Evolutionary conservation across 2,113 vertebrate species (phyloP), one percentile per base, ranked within the genome.

Genomic region (Menidia beryllina): DNA sequence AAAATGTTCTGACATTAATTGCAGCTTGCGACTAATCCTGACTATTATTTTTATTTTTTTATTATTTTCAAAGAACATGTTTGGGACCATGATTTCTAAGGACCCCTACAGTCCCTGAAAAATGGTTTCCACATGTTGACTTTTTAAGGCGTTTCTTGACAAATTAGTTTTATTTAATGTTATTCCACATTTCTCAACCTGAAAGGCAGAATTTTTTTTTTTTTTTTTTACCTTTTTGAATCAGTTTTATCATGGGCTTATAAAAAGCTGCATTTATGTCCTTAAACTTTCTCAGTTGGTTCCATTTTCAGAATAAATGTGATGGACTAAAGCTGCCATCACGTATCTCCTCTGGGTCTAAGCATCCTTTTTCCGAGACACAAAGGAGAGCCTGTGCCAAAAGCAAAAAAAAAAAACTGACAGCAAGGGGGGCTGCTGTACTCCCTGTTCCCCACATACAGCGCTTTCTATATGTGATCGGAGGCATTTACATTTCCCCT

Each of bases 401-500:
- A 36, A 47, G 41, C n/a, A 65, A 14, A 9, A 50, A 62, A 45
- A 52, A 52, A 36, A 66, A 63, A 23, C 59, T 69, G 53, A 69
- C 47, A 23, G 23, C 19, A 72, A 25, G 41, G 24, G n/a, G 49
- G 26, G 20, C 50, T 15, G 11, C 17, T 2, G 53, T 70, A 76
- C 69, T 69, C 45, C 59, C 26, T 58, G 17, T 38, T 15, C 0
- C 52, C 36, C 45, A 15, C 47, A 41, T n/a, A 20, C 26, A 47
- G 6, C 17, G 49, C 47, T 64, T 45, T 48, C 59, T 47, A 20
- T 30, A 56, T 24, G 26, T 50, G 61, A 66, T 69, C 55, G 59
- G 70, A 82, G 58, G 51, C 64, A 69, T 74, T 82, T 61, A 69
- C 71, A 69, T 67, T 86, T 86, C 81, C 47, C 72, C 59, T 74